Conservation (phyloP, 2,888 invertebrate genomes). For the Zaprionus lineosus region DNA sequence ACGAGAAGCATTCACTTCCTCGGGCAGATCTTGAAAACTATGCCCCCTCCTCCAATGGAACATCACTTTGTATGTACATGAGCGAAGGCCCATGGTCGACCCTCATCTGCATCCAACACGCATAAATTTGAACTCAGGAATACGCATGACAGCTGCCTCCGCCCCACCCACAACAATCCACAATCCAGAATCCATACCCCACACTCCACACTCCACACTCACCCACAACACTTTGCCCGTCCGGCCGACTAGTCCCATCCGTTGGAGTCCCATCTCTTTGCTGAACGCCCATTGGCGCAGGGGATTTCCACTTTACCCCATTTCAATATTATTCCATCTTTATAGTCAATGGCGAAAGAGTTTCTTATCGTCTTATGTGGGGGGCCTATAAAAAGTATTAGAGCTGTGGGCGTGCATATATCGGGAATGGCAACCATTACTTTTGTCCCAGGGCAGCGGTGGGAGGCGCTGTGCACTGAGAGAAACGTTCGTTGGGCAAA, state of each 20-base stretch:
- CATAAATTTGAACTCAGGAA: slow-evolving; percentile 68
- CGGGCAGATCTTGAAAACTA: slow-evolving; percentile 14
- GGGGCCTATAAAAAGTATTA: slow-evolving; percentile 56
- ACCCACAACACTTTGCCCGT: background rate
- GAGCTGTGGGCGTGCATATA: slow-evolving; percentile 35
- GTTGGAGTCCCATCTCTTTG: slow-evolving; percentile 8
- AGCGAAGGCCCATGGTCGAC: slow-evolving; percentile 13
- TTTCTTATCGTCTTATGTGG: slow-evolving; percentile 55
- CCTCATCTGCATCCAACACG: slow-evolving; percentile 63
- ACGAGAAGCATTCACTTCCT: slow-evolving; percentile 28
- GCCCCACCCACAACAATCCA: slow-evolving; percentile 10
- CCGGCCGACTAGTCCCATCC: slow-evolving; percentile 29
- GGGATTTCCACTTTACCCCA: slow-evolving; percentile 18
- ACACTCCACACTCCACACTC: background rate
- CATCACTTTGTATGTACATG: slow-evolving; percentile 10
- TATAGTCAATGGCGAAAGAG: slow-evolving; percentile 51
- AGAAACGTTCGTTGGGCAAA: slow-evolving; percentile 6
- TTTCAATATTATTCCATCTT: slow-evolving; percentile 32
- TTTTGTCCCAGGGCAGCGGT: slow-evolving; percentile 7
- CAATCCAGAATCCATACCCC: too few relatives aligned
- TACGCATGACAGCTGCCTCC: slow-evolving; percentile 60
- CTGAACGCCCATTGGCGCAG: slow-evolving; percentile 24
- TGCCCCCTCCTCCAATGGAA: slow-evolving; percentile 9
- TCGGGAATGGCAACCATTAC: slow-evolving; percentile 52
- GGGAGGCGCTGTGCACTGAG: slow-evolving; percentile 23